phyloP scores from a whole-genome alignment of 2,113 vertebrate species.

The Dissostichus mawsoni region DNA sequence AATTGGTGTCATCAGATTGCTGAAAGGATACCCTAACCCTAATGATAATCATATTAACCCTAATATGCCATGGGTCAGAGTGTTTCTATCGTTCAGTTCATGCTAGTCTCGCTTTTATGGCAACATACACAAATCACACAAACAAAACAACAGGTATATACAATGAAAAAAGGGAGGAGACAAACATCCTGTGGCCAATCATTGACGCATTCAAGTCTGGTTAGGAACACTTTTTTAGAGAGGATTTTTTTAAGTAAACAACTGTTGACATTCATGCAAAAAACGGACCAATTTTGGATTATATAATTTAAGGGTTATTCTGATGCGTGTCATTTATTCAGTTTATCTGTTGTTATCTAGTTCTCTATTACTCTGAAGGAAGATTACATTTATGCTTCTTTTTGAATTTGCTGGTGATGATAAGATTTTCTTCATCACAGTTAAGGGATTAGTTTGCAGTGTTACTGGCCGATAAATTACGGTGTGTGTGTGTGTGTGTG shows the following conservation, averaged over 20 bases:
- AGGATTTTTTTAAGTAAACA: conserved; percentile 6
- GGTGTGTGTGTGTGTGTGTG: not conserved
- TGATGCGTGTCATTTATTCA: not conserved
- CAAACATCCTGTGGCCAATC: conserved; percentile 57
- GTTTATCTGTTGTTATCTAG: not conserved
- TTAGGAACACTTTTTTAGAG: conserved; percentile 14
- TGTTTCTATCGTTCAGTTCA: not conserved
- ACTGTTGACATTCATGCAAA: not conserved
- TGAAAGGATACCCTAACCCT: not conserved
- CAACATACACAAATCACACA: conserved; percentile 10
- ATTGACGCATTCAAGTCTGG: conserved; percentile 9
- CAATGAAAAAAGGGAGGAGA: conserved; percentile 65
- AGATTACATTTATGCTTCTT: not conserved
- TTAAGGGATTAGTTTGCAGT: not conserved
- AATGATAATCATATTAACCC: not conserved
- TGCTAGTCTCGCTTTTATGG: not conserved
- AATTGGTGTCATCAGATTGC: not conserved
- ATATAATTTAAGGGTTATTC: not conserved
- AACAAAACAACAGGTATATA: conserved; percentile 53
- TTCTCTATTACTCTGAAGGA: not conserved
- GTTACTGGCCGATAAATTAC: not conserved
- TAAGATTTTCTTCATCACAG: not conserved
- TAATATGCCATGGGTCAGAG: not conserved
- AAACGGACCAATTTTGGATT: too few relatives aligned
- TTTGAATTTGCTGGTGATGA: not conserved